Base-by-base conservation (phyloP, 64 coral and sea anemone genomes). In the Exaiptasia diaphana region DNA sequence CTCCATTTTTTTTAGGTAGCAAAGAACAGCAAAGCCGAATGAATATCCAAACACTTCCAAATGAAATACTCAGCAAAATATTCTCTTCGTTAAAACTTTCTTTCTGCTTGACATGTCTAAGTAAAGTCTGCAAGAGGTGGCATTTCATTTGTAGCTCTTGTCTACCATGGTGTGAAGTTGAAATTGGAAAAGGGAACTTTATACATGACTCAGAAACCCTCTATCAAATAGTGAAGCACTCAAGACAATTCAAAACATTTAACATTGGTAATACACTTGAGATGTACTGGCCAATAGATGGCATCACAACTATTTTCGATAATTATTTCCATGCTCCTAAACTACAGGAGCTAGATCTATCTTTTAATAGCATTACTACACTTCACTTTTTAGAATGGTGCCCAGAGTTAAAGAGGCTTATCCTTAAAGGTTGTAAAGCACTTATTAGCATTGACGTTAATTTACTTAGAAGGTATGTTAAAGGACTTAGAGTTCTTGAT, bases 1-100 rank as follows among this genome's bases (percentile, higher is more conserved):
- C n/a, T n/a, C n/a, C n/a, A n/a, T n/a, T n/a, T 56, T 56, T 56
- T 56, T 56, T 56, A 56, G 53, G 53, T 56, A 56, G 53, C 53
- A 56, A 56, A 56, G 53, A 23, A 23, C 25, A 56, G 53, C 53
- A 56, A 56, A 56, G 53, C 53, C 53, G 53, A 56, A 56, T 56
- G 53, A 56, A 56, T 56, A 23, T 56, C 25, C 53, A 56, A 56
- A 23, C 18, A 56, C 53, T 56, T 56, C 53, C 53, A 23, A 56
- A 56, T 56, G 53, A 56, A 56, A 56, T 56, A 56, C 25, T 56
- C 53, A n/a, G 53, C 53, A 23, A 56, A 56, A 20, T 56, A 56
- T 5, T 56, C 25, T 56, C 53, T 56, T 56, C 25, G 25, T 56
- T 56, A 56, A 56, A 56, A 23, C 53, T 56, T 23, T 56, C 53